These are phyloP conservation scores for Ceramica pisi DNA, from an alignment of 2,888 invertebrate species.

Conservation along the genomic window DNA sequence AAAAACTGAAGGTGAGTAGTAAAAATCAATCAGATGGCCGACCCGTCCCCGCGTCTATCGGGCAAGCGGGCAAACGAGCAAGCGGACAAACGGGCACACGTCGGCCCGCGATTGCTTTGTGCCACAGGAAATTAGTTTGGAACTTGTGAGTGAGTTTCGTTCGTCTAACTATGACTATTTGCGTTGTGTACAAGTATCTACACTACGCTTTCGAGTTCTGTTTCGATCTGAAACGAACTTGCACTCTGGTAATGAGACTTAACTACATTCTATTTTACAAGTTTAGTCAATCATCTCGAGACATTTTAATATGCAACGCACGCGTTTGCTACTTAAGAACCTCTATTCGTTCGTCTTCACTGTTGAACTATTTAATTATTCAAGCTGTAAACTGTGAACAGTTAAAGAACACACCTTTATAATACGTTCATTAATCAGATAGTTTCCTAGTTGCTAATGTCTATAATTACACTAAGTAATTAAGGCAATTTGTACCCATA, in stretches of 20 bases:
- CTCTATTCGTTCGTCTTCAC: not conserved
- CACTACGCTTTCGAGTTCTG: constrained; percentile 29
- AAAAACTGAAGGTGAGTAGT: constrained; percentile 53
- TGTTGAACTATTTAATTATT: not conserved
- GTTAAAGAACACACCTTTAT: not conserved
- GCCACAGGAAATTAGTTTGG: constrained; percentile 88
- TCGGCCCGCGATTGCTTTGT: constrained; percentile 85
- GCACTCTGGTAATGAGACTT: not conserved
- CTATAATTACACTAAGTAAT: constrained; percentile 1
- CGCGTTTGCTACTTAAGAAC: not conserved
- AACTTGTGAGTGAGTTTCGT: constrained; percentile 78
- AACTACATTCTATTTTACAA: not conserved
- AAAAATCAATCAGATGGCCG: constrained; percentile 79
- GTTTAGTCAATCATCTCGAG: not conserved
- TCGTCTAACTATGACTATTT: constrained; percentile 49
- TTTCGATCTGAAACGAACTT: constrained; percentile 15
- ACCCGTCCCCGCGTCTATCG: constrained; percentile 76
- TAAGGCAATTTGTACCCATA: constrained; percentile 3
- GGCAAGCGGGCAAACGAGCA: constrained; percentile 40
- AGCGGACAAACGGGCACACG: constrained; percentile 68
- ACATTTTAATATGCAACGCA: not conserved
- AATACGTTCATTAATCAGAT: not conserved
- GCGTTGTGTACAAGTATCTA: constrained; percentile 1
- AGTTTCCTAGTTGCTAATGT: not conserved
- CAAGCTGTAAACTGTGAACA: not conserved